Base-by-base conservation (phyloP, 2,797 vertebrate genomes). In the Pseudocheirus occidentalis region DNA sequence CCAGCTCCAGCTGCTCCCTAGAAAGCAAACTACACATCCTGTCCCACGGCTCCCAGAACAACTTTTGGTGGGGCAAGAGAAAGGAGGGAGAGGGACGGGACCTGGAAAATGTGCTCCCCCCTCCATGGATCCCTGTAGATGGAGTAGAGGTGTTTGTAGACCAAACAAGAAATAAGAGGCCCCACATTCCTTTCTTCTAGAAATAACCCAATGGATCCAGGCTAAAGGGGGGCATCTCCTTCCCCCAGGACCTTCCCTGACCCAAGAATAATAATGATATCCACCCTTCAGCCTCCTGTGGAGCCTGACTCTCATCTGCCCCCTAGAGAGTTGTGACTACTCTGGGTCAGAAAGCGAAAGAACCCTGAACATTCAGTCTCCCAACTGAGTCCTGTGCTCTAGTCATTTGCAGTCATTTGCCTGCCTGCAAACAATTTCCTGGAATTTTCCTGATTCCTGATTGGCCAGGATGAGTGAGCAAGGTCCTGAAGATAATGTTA, bases 21-120 rank as follows among this genome's bases (percentile, higher is more conserved):
- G 73, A 73, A 93, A 93, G 40, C 28, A 95, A 59, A 94, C 95
- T 94, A 95, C 95, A 98, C 95, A 98, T 98, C 98, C 98, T 97
- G 98, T 97, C 98, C 98, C 96, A 97, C 97, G 97, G 97, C 62
- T 97, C 93, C 31, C 95, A 93, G 95, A 97, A 98, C 97, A 98
- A 97, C 96, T 98, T 98, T 98, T 98, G 98, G 96, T 97, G 98
- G 96, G 98, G 97, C 95, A 95, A 0, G 52, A 91, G 91, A 40
- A 52, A 40, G 92, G 55, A 62, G 87, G 96, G 93, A 57, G 87
- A 87, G 96, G 92, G 59, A 62, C n/a, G 95, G 93, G 92, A 50
- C 90, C 94, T 97, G 95, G 94, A 97, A 87, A 97, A 96, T 3
- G 55, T 87, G 93, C 66, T 40, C 4, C 94, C 91, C 95, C 55